Evolutionary conservation across 1,140 invertebrate genomes (phyloP).

Genomic region (Anoplophora glabripennis): DNA sequence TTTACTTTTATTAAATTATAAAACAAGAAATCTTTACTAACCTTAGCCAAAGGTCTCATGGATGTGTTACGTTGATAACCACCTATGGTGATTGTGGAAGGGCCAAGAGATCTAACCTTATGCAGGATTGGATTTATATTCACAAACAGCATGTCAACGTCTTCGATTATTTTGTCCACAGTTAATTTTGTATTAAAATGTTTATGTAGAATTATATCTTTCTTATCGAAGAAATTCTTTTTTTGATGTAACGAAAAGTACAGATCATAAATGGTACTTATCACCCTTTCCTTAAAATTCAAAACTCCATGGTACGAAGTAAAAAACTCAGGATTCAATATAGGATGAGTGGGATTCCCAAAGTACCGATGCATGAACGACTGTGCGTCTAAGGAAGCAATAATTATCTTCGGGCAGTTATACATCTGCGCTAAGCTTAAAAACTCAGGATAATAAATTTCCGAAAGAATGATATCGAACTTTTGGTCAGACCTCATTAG

Average conservation of each 20-base stretch:
- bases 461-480: constrained; percentile 26
- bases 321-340: constrained; percentile 21
- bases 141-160: constrained; percentile 44
- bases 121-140: constrained; percentile 34
- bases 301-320: constrained; percentile 2
- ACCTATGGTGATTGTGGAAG: constrained; percentile 50
- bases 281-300: constrained; percentile 19
- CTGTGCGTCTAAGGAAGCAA: constrained; percentile 17
- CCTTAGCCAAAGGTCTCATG: constrained; percentile 43
- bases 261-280: constrained; percentile 13
- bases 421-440: constrained; percentile 26
- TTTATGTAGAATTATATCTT: no score
- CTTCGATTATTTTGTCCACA: constrained; percentile 47
- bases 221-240: background rate
- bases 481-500: constrained; percentile 22
- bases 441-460: constrained; percentile 20
- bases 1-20: no score
- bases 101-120: constrained; percentile 48
- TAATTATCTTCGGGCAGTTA: constrained; percentile 28
- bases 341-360: constrained; percentile 25
- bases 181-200: background rate
- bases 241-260: background rate
- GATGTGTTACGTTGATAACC: constrained; percentile 51
- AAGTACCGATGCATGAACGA: constrained; percentile 6
- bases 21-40: no score